Conservation (phyloP, 2,113 vertebrate genomes). For the Carassius carassius region DNA sequence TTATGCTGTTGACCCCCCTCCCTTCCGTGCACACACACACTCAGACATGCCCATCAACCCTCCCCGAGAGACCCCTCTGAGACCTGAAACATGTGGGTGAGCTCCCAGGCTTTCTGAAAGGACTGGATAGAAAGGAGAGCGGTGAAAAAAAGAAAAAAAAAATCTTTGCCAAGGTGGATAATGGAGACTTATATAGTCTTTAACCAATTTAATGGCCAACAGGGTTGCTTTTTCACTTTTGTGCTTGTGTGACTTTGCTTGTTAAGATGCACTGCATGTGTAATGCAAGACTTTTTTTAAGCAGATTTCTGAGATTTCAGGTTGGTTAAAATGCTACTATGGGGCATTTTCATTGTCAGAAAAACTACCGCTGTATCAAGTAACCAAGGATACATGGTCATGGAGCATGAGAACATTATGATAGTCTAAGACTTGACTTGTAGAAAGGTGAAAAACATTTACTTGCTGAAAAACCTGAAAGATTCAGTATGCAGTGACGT, state of each 20-base stretch:
- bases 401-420: not conserved
- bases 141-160: constrained; percentile 28
- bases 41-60: constrained; percentile 49
- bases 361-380: too few species aligned
- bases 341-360: not conserved
- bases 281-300: not conserved
- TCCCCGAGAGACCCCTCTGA: constrained; percentile 57
- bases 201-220: not conserved
- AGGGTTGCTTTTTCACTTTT: not conserved
- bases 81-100: constrained; percentile 73
- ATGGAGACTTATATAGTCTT: not conserved
- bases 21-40: constrained; percentile 46
- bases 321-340: not conserved
- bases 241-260: not conserved
- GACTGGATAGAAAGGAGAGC: constrained; percentile 38
- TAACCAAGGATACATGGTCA: not conserved
- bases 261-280: not conserved
- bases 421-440: too few species aligned
- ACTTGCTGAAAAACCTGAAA: not conserved
- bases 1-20: constrained; percentile 70
- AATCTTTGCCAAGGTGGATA: not conserved
- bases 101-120: constrained; percentile 68
- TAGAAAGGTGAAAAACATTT: too few species aligned
- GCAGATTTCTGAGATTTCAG: not conserved
- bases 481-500: not conserved